Conservation (phyloP, 2,113 vertebrate genomes). For the Saimiri boliviensis region DNA sequence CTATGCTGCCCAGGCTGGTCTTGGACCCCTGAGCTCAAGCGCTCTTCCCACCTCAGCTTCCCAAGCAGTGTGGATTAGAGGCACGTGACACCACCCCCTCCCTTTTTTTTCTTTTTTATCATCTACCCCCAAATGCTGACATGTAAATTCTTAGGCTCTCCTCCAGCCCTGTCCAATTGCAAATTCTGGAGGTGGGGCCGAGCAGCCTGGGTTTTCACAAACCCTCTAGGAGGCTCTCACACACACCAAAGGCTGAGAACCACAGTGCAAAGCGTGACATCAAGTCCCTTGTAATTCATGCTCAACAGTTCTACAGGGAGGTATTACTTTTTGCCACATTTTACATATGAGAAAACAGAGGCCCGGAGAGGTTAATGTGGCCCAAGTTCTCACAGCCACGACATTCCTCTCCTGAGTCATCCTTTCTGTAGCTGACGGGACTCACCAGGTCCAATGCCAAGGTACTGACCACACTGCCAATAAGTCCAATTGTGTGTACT, state of each 20-base stretch:
- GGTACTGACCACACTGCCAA: conserved; percentile 92
- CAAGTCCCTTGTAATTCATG: background rate
- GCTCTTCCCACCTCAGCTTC: too few relatives aligned
- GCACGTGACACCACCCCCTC: too few relatives aligned
- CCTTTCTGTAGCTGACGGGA: background rate
- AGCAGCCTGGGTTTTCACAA: background rate
- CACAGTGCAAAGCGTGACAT: background rate
- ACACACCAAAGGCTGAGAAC: background rate
- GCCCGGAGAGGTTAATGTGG: background rate
- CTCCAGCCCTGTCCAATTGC: background rate
- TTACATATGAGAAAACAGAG: background rate
- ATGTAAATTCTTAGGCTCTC: background rate
- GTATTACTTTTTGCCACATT: background rate
- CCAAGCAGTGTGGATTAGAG: too few relatives aligned
- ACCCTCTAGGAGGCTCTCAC: background rate
- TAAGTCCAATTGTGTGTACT: conserved; percentile 94
- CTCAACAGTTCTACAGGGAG: background rate
- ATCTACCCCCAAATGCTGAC: background rate
- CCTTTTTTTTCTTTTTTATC: background rate
- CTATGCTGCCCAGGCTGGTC: too few relatives aligned
- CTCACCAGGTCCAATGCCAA: conserved; percentile 94
- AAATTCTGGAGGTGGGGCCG: background rate
- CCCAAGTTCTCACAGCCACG: background rate
- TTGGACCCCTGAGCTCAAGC: too few relatives aligned
- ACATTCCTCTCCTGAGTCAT: conserved; percentile 35